Evolutionary conservation across 64 coral and sea anemone genomes (phyloP).

Genomic region (Actinia tenebrosa): DNA sequence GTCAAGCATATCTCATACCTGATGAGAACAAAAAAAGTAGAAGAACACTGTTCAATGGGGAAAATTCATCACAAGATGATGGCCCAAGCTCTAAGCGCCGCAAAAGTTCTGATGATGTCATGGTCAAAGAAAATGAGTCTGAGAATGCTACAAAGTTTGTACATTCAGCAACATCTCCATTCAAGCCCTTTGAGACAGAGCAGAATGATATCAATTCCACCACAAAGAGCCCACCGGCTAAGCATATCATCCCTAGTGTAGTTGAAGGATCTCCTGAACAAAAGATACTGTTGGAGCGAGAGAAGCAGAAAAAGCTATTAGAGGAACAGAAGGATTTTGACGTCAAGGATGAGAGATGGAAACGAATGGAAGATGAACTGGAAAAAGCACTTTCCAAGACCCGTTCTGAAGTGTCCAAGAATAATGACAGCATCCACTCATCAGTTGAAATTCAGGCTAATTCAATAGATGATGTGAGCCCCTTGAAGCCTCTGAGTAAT

Average conservation of each 20-base stretch:
- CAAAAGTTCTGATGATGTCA: slow-evolving; percentile 38
- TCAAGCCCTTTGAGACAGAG: slow-evolving; percentile 25
- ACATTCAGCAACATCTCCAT: slow-evolving; percentile 58
- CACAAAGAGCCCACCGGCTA: not conserved
- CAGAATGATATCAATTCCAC: not conserved
- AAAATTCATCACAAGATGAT: not conserved
- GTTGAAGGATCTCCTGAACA: slow-evolving; percentile 49
- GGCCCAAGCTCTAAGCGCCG: slow-evolving; percentile 50
- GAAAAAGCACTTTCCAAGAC: slow-evolving; percentile 70
- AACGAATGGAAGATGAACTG: slow-evolving; percentile 76
- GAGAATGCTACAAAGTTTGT: slow-evolving; percentile 27
- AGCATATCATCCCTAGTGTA: not conserved
- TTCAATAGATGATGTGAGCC: slow-evolving; percentile 87
- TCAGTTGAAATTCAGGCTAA: slow-evolving; percentile 90
- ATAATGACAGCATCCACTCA: slow-evolving; percentile 56
- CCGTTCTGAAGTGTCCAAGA: slow-evolving; percentile 53
- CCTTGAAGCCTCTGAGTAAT: slow-evolving; percentile 80
- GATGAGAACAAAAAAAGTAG: slow-evolving; percentile 62
- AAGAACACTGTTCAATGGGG: slow-evolving; percentile 67
- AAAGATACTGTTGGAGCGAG: slow-evolving; percentile 73
- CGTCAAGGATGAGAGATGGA: slow-evolving; percentile 84
- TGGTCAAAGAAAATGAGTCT: slow-evolving; percentile 23
- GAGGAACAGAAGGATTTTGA: slow-evolving; percentile 75
- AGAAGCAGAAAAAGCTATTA: slow-evolving; percentile 78
- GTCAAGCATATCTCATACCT: slow-evolving; percentile 25